These are phyloP conservation scores for Digitonthophagus gazella DNA, from an alignment of 2,888 invertebrate species.

Conservation along the genomic window DNA sequence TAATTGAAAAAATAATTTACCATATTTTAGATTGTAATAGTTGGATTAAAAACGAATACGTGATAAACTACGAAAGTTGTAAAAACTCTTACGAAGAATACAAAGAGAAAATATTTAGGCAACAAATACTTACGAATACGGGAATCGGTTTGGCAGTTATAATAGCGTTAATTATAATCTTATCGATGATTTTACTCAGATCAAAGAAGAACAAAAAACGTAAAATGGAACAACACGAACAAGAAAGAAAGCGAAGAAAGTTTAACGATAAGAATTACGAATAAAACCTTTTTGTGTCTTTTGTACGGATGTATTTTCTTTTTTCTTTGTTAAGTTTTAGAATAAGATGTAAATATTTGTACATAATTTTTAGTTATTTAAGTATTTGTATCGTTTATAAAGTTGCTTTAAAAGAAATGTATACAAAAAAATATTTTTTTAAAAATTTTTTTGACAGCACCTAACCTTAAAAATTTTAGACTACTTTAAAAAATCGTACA, in stretches of 20 bases:
- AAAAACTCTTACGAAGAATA: conserved; percentile 27
- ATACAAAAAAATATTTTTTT: no score
- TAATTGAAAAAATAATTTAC: not conserved
- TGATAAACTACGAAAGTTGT: conserved; percentile 27
- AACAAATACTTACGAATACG: conserved; percentile 21
- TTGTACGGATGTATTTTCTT: no score
- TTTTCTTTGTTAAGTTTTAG: not conserved
- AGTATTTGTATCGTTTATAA: no score
- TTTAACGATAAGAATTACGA: conserved; percentile 3
- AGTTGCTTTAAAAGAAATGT: no score
- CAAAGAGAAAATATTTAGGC: conserved; percentile 14
- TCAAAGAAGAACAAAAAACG: conserved; percentile 3
- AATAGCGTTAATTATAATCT: conserved; percentile 15
- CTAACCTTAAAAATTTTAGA: no score
- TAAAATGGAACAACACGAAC: not conserved
- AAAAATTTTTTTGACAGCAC: no score
- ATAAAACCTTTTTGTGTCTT: no score
- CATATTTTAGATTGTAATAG: conserved; percentile 28
- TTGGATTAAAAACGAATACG: conserved; percentile 24
- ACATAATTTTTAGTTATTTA: not conserved
- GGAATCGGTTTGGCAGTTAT: conserved; percentile 20
- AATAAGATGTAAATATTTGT: not conserved
- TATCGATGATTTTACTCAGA: conserved; percentile 1
- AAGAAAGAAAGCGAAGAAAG: not conserved
- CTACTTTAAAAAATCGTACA: no score